Conservation (phyloP, 1,140 invertebrate genomes). For the Lerema accius region DNA sequence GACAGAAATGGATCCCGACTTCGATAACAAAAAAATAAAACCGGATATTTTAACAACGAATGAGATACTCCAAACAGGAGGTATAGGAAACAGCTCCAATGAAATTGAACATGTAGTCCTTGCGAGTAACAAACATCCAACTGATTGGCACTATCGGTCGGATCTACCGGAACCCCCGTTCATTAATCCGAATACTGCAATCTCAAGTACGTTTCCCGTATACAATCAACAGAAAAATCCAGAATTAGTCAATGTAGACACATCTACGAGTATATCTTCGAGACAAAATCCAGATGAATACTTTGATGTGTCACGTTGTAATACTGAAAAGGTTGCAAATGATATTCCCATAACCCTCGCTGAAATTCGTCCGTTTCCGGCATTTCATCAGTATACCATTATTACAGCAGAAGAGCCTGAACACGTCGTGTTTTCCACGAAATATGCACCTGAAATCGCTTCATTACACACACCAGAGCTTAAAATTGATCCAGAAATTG, state of each 20-base stretch:
- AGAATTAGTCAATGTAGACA: too few species aligned
- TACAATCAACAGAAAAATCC: background rate
- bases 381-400: conserved; percentile 22
- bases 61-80: background rate
- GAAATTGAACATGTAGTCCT: background rate
- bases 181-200: conserved; percentile 9
- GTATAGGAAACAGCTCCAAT: background rate
- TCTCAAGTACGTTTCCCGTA: conserved; percentile 8
- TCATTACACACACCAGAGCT: background rate
- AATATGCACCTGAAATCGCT: background rate
- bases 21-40: background rate
- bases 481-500: background rate
- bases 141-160: background rate
- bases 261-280: conserved; percentile 41
- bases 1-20: background rate
- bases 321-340: conserved; percentile 15
- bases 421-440: background rate
- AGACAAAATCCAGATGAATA: conserved; percentile 42
- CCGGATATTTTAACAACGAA: background rate
- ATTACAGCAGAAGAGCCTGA: background rate
- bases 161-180: background rate
- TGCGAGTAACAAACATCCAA: background rate
- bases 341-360: conserved; percentile 5
- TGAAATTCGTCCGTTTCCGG: background rate
- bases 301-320: conserved; percentile 11